Base-by-base conservation (phyloP, 2,797 vertebrate species). In the Xiphophorus birchmanni region DNA sequence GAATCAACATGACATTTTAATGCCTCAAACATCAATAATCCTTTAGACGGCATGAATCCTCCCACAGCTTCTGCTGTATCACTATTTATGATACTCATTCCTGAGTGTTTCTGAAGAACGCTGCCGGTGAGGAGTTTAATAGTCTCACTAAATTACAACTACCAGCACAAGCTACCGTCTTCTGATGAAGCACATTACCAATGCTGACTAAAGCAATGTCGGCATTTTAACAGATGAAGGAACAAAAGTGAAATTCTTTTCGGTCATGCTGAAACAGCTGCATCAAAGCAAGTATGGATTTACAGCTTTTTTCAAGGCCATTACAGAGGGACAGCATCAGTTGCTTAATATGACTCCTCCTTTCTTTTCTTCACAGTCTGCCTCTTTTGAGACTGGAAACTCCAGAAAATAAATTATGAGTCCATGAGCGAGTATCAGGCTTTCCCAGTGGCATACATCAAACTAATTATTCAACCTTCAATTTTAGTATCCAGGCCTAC, bases 71-170 rank as follows among this genome's bases (percentile, higher is more conserved):
- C 32, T 65, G 12, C 32, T 65, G 35, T 35, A 65, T 4, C 60
- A 15, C n/a, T 15, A 26, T 65, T 8, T 37, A 37, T 65, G 35
- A 65, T 18, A 35, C 15, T 18, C 15, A 9, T 37, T 65, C 11
- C 26, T 58, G 56, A 58, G 56, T n/a, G 2, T 65, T 37, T 65
- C 60, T 63, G 60, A 63, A 63, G 17, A 37, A 18, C 2, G 5
- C 60, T 65, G 15, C 3, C 6, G 6, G 32, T 35, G 32, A 35
- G 29, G 60, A 63, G 5, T 17, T 65, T 60, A 58, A 58, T 29
- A 58, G 56, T 58, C n/a, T 56, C 54, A 56, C 54, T 56, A 58
- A 58, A 58, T 58, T 32, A 60, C n/a, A 60, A 60, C 56, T 60
- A 60, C 56, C 56, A 60, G 13, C 11, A 29, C 56, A 60, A 60